Base-by-base conservation (phyloP, 2,888 invertebrate genomes). In the Barypeithes pellucidus region DNA sequence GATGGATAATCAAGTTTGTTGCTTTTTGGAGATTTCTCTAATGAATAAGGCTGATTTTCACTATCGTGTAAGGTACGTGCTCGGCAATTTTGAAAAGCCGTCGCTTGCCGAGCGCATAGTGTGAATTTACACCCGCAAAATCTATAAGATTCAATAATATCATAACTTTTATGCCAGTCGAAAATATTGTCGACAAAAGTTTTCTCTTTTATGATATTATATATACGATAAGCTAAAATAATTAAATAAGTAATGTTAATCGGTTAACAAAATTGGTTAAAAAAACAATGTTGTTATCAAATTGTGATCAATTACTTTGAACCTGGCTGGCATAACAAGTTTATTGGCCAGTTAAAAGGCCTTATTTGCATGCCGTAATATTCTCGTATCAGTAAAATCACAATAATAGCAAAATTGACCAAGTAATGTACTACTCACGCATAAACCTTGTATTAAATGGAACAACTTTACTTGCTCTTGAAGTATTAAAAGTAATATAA, bases 401-500 rank as follows among this genome's bases (percentile, higher is more conserved):
- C 16, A 47, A 47, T 20, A 47, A 47, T 18, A 47, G 18, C 18
- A 47, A 47, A 47, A 47, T 20, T 20, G 47, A 18, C 18, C 11
- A 20, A 47, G 47, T 18, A 47, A 18, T 45, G 16, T 8, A 41
- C 43, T 47, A 47, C 47, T 18, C 47, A 47, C 18, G 47, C 47
- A 20, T 47, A 3, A 47, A 9, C 47, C 47, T 8, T 63, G 24
- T 47, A 29, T 52, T 67, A 67, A 52, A 45, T 18, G 59, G 20
- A 43, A 59, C 67, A 41, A 18, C 67, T 59, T 67, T 67, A 57
- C 47, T 45, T 67, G 67, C 59, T 67, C 59, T 43, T 29, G 57
- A 67, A 59, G 18, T 67, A 67, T 18, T 67, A 67, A 67, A 59
- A n/a, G 57, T 67, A 59, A 67, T 67, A 67, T 54, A 16, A 41